Base-by-base conservation (phyloP, 2,888 invertebrate genomes). In the Embidobia sp. region DNA sequence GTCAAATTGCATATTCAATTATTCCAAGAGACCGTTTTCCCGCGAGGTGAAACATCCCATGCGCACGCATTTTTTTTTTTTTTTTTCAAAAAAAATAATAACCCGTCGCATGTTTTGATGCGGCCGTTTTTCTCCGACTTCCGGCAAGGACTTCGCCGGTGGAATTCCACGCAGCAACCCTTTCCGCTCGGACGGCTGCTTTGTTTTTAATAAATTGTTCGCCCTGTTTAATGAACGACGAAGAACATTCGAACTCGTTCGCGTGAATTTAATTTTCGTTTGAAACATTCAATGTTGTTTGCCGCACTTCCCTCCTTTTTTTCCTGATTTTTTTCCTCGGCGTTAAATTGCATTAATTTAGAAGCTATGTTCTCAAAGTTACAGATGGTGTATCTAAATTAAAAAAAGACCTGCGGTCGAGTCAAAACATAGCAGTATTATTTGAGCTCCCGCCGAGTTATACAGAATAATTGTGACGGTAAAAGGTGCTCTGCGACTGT, bases 1-100 rank as follows among this genome's bases (percentile, higher is more conserved):
- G 37, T 67, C 35, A 29, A 57, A 74, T 74, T 74, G 46, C 59
- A 67, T 74, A 74, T 74, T 74, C 74, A 74, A 66, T 67, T 74
- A 74, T 74, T 66, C 49, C 66, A 66, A 48, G 48, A 59, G 57
- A 59, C 49, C 48, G 48, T 64, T 59, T 66, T 59, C 49, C n/a
- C 11, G 27, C 37, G 49, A 19, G 33, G 19, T 44, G 53, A 55
- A 73, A 64, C 55, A 61, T 46, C 33, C 26, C 49, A 48, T 31
- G 33, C 35, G 46, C n/a, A 22, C 42, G 35, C n/a, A 69, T 69
- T 69, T 69, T 57, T 57, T 31, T n/a, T n/a, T n/a, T n/a, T n/a
- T n/a, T n/a, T n/a, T n/a, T n/a, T n/a, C n/a, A n/a, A n/a, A n/a
- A n/a, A 40, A 57, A 48, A 69, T 55, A 67, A 55, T 67, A 57